These are phyloP conservation scores for Drosophila azteca DNA, from an alignment of 1,140 invertebrate genomes.

Conservation along the genomic window DNA sequence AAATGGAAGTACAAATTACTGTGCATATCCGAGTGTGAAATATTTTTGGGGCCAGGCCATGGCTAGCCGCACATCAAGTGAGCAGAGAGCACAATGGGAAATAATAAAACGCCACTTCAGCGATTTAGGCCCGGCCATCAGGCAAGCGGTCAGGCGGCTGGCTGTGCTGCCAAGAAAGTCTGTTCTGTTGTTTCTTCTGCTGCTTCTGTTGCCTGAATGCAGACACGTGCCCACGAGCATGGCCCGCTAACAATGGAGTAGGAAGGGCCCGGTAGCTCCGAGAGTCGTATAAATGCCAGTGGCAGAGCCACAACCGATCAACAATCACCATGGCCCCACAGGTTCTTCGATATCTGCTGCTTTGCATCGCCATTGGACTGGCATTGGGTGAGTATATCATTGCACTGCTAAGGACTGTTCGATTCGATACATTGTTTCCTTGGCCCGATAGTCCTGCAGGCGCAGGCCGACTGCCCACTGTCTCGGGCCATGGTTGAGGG, in stretches of 20 bases:
- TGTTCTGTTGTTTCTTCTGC: slow-evolving; percentile 5
- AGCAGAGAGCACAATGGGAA: slow-evolving; percentile 23
- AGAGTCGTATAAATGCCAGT: slow-evolving; percentile 25
- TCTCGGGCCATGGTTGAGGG: slow-evolving; percentile 46
- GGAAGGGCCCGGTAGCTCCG: background rate
- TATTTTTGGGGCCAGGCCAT: background rate
- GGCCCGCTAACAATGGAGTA: slow-evolving; percentile 14
- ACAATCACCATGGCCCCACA: slow-evolving; percentile 30
- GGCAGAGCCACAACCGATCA: background rate
- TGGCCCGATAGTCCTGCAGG: slow-evolving; percentile 18
- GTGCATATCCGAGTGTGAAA: slow-evolving; percentile 21
- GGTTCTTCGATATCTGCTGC: slow-evolving; percentile 8
- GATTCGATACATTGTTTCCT: no score
- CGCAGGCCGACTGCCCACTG: slow-evolving; percentile 29
- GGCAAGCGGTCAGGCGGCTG: slow-evolving; percentile 4
- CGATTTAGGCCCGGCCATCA: background rate
- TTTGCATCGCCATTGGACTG: slow-evolving; percentile 17
- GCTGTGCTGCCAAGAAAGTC: slow-evolving; percentile 38
- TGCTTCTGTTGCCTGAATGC: slow-evolving; percentile 5
- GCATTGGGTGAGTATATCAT: slow-evolving; percentile 13
- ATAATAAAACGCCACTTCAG: slow-evolving; percentile 27
- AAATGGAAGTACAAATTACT: slow-evolving; percentile 24
- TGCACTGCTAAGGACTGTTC: no score
- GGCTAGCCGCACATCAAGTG: slow-evolving; percentile 8
- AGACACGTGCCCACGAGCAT: slow-evolving; percentile 3